Evolutionary conservation across 2,797 vertebrate genomes (phyloP), one percentile per base, ranked within the genome.

Genomic region (Periophthalmus magnuspinnatus): DNA sequence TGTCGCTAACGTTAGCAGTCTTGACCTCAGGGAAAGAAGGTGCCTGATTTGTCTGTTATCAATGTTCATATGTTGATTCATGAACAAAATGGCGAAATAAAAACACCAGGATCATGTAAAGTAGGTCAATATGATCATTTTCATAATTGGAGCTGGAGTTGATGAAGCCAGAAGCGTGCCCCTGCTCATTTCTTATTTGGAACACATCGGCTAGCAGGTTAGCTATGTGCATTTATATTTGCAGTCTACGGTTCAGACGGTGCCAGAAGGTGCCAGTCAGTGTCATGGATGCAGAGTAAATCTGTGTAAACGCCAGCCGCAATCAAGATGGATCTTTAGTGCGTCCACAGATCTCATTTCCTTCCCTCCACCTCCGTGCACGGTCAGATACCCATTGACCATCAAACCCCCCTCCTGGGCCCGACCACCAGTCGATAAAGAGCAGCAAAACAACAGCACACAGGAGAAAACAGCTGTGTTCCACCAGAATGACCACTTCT

Each of bases 281-380:
- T 71, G 77, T 81, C 62, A 81, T 71, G 70, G 82, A 81, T 81
- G 70, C 81, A 60, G 72, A 79, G 78, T 76, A 84, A 85, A 84
- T 79, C 74, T 81, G 74, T 76, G 69, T 69, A 75, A 82, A 87
- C 74, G 76, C 74, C 77, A 64, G 56, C 50, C 76, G 81, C 74
- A 80, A 86, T 87, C 81, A 77, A 68, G 57, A 50, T 14, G 61
- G 74, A 78, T 36, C 81, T 50, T 77, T 58, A 63, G 77, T 87
- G 78, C 79, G 72, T 78, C 80, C 74, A 84, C 90, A 86, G 82
- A 91, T 89, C 84, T 89, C 52, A 90, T 90, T 91, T 87, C 82
- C 79, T 78, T 74, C 80, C 85, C 83, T 77, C 75, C 77, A 83
- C 76, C 76, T 85, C 75, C 78, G 68, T 73, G 82, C 70, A 71